A percentile compares a stretch with the other conserved stretches of the same genome.
These are phyloP conservation scores for Aplochiton taeniatus DNA, from an alignment of 2,797 vertebrate genomes.

Conservation along the genomic window DNA sequence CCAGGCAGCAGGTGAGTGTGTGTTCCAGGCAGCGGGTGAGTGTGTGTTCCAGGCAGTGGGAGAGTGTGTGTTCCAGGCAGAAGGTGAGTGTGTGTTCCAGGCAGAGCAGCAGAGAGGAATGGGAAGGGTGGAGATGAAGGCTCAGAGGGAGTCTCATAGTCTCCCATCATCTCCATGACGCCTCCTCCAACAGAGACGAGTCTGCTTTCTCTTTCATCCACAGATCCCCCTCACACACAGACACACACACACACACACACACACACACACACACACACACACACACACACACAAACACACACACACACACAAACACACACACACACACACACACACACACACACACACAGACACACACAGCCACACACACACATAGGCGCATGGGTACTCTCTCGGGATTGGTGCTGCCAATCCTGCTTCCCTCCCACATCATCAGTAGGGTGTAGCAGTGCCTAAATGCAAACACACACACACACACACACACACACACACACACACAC, in stretches of 20 bases:
- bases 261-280: constrained; percentile 18
- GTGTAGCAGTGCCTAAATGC: not conserved
- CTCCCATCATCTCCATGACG: constrained; percentile 67
- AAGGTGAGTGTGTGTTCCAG: not conserved
- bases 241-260: constrained; percentile 34
- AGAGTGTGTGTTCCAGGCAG: no score
- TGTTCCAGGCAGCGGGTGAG: no score
- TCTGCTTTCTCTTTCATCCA: constrained; percentile 71
- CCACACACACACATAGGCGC: constrained; percentile 46
- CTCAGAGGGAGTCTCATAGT: constrained; percentile 72
- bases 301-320: not conserved
- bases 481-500: constrained; percentile 11
- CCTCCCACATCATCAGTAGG: constrained; percentile 52
- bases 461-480: constrained; percentile 26
- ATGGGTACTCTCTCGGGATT: constrained; percentile 39
- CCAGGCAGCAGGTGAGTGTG: constrained; percentile 53
- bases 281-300: constrained; percentile 28
- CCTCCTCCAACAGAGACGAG: constrained; percentile 69
- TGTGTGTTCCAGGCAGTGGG: constrained; percentile 44
- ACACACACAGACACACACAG: constrained; percentile 18
- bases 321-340: not conserved
- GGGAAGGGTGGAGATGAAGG: constrained; percentile 59
- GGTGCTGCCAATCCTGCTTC: constrained; percentile 52
- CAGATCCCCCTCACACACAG: constrained; percentile 41
- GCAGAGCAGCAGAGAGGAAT: constrained; percentile 1